These are phyloP conservation scores for Vespertilio murinus DNA, from an alignment of 2,797 vertebrate species.

Conservation along the genomic window DNA sequence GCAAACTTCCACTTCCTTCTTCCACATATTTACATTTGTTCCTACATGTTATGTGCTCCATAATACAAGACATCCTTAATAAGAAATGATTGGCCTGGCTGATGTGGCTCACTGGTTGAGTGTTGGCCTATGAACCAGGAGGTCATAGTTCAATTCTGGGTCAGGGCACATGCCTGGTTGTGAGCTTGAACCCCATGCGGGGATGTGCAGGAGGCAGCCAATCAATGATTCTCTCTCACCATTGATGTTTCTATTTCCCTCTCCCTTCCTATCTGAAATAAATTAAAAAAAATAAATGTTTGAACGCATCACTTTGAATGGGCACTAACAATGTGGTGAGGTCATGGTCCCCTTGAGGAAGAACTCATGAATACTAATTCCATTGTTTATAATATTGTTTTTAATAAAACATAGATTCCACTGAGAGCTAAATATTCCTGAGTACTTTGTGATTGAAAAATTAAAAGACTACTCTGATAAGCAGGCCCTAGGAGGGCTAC, in stretches of 20 bases:
- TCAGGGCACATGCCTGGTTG: too few relatives aligned
- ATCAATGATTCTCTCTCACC: too few relatives aligned
- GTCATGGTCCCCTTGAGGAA: neutral
- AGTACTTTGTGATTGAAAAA: neutral
- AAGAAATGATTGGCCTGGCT: neutral
- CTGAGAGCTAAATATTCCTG: neutral
- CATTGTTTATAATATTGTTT: neutral
- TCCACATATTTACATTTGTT: too few relatives aligned
- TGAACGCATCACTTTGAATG: neutral
- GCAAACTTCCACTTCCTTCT: too few relatives aligned
- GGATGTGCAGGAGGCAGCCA: too few relatives aligned
- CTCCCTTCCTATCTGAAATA: too few relatives aligned
- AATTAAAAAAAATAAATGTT: neutral
- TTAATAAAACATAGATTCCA: neutral
- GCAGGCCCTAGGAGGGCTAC: neutral
- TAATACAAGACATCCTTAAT: neutral
- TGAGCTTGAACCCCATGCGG: too few relatives aligned
- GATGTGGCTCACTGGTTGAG: too few relatives aligned
- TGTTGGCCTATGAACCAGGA: too few relatives aligned
- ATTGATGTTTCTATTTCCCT: too few relatives aligned
- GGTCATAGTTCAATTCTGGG: too few relatives aligned
- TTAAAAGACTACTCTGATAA: neutral
- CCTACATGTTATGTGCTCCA: too few relatives aligned
- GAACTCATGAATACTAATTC: neutral
- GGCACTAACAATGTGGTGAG: neutral